A percentile compares a stretch with the other conserved stretches of the same genome.
These are phyloP conservation scores for Clangula hyemalis DNA, from an alignment of 2,797 vertebrate genomes.

Conservation along the genomic window DNA sequence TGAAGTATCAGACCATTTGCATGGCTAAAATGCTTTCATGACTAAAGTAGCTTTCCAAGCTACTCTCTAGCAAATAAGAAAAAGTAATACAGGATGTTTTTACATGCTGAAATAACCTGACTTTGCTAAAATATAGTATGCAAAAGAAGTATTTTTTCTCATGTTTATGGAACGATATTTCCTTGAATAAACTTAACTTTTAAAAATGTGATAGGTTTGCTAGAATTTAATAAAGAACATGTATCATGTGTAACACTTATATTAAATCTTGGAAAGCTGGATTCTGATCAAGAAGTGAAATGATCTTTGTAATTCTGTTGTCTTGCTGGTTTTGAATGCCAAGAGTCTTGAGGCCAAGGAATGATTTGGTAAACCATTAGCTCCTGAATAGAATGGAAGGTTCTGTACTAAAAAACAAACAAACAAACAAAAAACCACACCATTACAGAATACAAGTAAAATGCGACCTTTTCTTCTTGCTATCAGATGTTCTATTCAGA, in stretches of 20 bases:
- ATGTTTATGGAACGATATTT: neutral
- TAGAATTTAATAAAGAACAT: neutral
- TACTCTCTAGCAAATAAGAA: neutral
- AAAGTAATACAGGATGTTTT: neutral
- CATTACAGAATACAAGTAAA: neutral
- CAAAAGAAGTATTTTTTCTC: neutral
- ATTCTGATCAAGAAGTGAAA: neutral
- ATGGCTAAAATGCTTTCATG: neutral
- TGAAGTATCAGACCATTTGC: neutral
- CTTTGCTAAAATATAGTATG: neutral
- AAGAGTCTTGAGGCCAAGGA: neutral
- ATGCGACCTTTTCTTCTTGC: neutral
- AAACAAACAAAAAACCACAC: too few species aligned
- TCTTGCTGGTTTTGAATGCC: neutral
- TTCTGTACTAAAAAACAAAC: neutral
- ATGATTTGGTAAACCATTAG: neutral
- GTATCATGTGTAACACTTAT: neutral
- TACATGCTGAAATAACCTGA: neutral
- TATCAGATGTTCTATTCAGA: neutral
- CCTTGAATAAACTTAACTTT: neutral
- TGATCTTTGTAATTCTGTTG: neutral
- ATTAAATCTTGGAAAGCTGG: neutral
- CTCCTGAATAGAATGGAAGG: neutral
- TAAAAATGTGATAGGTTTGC: neutral
- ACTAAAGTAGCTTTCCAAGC: neutral